phyloP scores from a whole-genome alignment of 1,140 invertebrate genomes.

The Drosophila arawakana region DNA sequence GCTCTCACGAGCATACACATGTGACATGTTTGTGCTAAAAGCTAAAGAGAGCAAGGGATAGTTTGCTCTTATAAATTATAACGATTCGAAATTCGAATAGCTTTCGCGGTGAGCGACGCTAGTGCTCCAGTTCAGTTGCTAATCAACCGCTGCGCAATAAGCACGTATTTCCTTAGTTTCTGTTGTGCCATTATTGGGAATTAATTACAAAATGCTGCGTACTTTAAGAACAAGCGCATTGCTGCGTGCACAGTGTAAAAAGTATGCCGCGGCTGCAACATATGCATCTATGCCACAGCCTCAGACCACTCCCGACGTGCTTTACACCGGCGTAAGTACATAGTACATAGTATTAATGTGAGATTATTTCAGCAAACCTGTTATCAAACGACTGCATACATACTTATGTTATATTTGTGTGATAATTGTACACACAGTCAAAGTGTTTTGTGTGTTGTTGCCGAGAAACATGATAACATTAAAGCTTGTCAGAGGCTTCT shows the following conservation, averaged over 20 bases:
- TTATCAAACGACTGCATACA: conserved; percentile 11
- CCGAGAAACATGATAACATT: not conserved
- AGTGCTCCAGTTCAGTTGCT: conserved; percentile 38
- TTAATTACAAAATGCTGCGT: conserved; percentile 64
- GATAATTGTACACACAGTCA: too few species aligned
- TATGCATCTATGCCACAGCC: conserved; percentile 69
- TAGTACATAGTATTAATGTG: conserved; percentile 9
- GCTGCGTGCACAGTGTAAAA: conserved; percentile 52
- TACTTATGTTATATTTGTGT: not conserved
- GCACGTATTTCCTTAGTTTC: conserved; percentile 37
- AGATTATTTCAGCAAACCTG: conserved; percentile 5
- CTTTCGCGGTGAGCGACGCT: conserved; percentile 15
- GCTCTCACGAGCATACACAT: not conserved
- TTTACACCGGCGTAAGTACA: conserved; percentile 76
- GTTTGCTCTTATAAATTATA: conserved; percentile 38
- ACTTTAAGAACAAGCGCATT: conserved; percentile 59
- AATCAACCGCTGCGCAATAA: conserved; percentile 41
- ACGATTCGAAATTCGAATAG: not conserved
- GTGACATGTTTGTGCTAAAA: not conserved
- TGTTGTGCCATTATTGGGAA: not conserved
- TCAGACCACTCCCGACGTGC: conserved; percentile 69
- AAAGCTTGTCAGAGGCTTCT: not conserved
- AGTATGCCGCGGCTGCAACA: conserved; percentile 51
- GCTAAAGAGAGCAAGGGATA: conserved; percentile 10
- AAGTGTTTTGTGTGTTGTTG: not conserved